Evolutionary conservation across 1,140 invertebrate genomes (phyloP).

Genomic region (Belonocnema kinseyi): DNA sequence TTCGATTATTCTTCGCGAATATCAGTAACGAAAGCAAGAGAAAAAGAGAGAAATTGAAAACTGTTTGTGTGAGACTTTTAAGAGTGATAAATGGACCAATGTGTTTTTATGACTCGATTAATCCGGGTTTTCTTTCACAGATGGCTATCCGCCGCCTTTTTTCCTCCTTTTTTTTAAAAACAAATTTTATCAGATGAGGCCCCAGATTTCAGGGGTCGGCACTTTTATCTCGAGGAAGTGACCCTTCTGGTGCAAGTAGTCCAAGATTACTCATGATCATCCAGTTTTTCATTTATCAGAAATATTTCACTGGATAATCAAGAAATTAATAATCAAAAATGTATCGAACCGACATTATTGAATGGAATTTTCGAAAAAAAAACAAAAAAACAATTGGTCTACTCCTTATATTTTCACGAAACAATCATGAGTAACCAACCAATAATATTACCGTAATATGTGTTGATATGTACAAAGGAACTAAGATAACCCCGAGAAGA

Average conservation of each 20-base stretch:
- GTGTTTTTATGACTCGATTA: slow-evolving; percentile 38
- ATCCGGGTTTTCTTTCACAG: slow-evolving; percentile 18
- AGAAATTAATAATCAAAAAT: neutral
- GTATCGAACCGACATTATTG: neutral
- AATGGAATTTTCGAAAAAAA: neutral
- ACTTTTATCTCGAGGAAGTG: slow-evolving; percentile 53
- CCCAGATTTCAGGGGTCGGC: slow-evolving; percentile 41
- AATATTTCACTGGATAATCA: neutral
- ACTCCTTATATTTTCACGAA: slow-evolving; percentile 20
- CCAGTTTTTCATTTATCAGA: slow-evolving; percentile 11
- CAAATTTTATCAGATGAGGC: slow-evolving; percentile 44
- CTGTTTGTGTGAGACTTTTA: slow-evolving; percentile 36
- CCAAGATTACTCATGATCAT: slow-evolving; percentile 47
- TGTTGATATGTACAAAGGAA: slow-evolving; percentile 65
- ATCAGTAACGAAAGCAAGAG: slow-evolving; percentile 9
- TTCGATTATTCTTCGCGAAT: slow-evolving; percentile 35
- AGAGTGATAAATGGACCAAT: slow-evolving; percentile 52
- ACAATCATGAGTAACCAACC: neutral
- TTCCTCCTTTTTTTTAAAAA: slow-evolving; percentile 37
- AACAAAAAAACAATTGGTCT: neutral
- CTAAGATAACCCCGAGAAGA: slow-evolving; percentile 51
- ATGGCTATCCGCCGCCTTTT: slow-evolving; percentile 29
- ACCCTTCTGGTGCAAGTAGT: slow-evolving; percentile 53
- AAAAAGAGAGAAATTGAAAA: neutral
- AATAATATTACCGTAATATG: slow-evolving; percentile 60